phyloP scores from a whole-genome alignment of 2,888 invertebrate genomes.

The Melinaea menophilus region DNA sequence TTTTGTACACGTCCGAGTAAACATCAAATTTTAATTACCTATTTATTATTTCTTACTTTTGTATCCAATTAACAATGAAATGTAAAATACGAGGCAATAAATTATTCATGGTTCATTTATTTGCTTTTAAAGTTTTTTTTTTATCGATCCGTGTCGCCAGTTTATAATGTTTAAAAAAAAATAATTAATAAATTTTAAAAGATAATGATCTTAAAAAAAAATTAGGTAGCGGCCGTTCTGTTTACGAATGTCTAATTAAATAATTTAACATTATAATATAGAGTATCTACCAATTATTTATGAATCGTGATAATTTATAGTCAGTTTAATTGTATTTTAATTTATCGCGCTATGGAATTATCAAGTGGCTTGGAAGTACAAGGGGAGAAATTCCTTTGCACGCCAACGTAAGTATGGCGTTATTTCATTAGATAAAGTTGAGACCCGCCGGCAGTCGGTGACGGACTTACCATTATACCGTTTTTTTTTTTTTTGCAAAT shows the following conservation, averaged over 20 bases:
- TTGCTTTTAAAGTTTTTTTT: background rate
- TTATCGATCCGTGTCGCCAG: background rate
- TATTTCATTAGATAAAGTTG: background rate
- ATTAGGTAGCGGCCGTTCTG: background rate
- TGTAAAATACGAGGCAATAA: background rate
- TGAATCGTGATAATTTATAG: conserved; percentile 3
- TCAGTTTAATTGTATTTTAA: conserved; percentile 5
- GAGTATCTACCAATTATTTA: background rate
- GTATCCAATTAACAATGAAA: conserved; percentile 4
- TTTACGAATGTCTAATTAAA: background rate
- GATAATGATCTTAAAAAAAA: background rate
- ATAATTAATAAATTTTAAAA: background rate
- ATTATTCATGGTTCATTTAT: conserved; percentile 5
- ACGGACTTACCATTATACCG: background rate
- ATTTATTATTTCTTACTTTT: background rate
- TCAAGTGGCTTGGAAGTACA: background rate
- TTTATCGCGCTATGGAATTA: background rate
- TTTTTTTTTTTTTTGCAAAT: background rate
- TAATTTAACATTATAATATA: background rate
- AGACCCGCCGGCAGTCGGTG: background rate
- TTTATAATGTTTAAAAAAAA: conserved; percentile 4
- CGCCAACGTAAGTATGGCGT: background rate
- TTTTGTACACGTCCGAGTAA: background rate
- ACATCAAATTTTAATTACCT: background rate
- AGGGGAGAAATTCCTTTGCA: background rate